A percentile compares a stretch with the other conserved stretches of the same genome.
These are phyloP conservation scores for Chionis minor DNA, from an alignment of 2,113 vertebrate genomes.

Conservation along the genomic window DNA sequence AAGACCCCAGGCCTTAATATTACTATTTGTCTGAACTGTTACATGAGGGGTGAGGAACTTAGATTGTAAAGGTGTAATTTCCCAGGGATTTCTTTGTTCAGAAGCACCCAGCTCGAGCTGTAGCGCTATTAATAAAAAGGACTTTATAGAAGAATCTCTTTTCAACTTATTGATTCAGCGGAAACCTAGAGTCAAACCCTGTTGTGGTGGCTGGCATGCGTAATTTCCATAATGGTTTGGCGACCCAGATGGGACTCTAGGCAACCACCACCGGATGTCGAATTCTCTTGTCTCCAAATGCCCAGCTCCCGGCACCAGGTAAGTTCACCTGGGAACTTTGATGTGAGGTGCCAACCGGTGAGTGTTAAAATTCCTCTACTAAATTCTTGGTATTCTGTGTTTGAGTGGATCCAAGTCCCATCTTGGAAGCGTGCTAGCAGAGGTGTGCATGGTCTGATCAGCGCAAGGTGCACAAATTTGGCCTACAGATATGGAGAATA, in stretches of 20 bases:
- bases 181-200: background rate
- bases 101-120: background rate
- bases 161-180: accelerated
- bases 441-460: background rate
- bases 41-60: accelerated
- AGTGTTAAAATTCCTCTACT: background rate
- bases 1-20: background rate
- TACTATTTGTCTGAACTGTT: background rate
- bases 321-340: background rate
- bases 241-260: background rate
- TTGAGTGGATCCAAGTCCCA: background rate
- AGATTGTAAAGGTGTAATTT: background rate
- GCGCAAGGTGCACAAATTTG: background rate
- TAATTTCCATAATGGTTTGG: background rate
- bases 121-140: background rate
- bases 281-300: background rate
- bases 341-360: accelerated
- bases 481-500: background rate
- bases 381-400: background rate
- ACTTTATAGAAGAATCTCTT: background rate
- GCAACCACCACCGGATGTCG: accelerated
- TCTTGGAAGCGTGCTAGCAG: background rate
- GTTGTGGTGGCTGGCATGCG: background rate
- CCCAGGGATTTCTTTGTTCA: background rate
- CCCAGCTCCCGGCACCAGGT: accelerated